Evolutionary conservation across 2,113 vertebrate species (phyloP).

Genomic region (Chlorodrepanis virens): DNA sequence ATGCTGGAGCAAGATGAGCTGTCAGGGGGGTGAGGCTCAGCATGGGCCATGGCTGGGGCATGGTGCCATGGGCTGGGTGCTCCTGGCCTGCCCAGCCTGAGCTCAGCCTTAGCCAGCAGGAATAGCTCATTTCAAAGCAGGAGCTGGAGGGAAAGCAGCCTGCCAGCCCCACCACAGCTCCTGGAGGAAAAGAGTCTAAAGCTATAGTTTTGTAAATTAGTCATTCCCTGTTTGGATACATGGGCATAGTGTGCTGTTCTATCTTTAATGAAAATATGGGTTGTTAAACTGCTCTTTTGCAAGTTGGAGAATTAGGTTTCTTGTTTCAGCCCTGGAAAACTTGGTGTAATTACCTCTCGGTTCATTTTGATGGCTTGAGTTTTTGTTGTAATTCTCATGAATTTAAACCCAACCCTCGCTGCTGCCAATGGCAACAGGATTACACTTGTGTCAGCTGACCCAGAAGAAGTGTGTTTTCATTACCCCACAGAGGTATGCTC

Average conservation of each 20-base stretch:
- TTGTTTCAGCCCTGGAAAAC: slow-evolving; percentile 13
- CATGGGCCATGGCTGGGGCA: rapidly evolving
- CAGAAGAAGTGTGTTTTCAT: slow-evolving; percentile 28
- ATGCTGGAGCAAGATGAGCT: rapidly evolving
- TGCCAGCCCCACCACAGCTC: not conserved
- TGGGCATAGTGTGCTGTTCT: not conserved
- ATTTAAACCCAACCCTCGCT: not conserved
- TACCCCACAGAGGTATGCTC: slow-evolving; percentile 35
- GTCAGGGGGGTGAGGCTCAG: rapidly evolving
- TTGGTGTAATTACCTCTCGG: not conserved
- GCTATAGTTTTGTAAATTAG: not conserved
- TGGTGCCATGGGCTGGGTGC: rapidly evolving
- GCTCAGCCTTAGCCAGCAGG: not conserved
- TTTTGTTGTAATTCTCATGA: slow-evolving; percentile 34
- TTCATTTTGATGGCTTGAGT: not conserved
- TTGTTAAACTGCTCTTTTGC: not conserved
- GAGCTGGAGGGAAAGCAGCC: not conserved
- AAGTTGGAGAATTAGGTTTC: not conserved
- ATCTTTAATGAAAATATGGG: not conserved
- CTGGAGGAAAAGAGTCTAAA: not conserved
- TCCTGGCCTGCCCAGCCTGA: not conserved
- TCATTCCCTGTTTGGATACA: not conserved
- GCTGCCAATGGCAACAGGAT: slow-evolving; percentile 24
- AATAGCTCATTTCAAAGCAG: not conserved
- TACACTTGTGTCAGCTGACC: slow-evolving; percentile 11